These are phyloP conservation scores for Rhingia campestris DNA, from an alignment of 2,888 invertebrate genomes.

Conservation along the genomic window DNA sequence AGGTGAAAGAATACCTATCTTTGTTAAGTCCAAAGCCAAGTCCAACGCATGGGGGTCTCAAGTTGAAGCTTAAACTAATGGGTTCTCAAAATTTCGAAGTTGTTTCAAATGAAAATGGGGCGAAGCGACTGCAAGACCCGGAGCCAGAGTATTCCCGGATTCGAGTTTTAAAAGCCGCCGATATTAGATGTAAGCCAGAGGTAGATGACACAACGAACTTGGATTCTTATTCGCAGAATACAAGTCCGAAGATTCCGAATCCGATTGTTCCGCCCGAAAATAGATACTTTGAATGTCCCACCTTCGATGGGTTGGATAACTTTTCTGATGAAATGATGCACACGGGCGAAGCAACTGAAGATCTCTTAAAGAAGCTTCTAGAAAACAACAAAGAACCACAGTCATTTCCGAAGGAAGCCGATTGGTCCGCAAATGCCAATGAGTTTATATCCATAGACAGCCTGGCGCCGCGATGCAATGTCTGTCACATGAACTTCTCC, in stretches of 20 bases:
- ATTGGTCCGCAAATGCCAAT: constrained; percentile 79
- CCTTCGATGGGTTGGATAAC: constrained; percentile 75
- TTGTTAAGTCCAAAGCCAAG: constrained; percentile 38
- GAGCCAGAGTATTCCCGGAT: constrained; percentile 38
- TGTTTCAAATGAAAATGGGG: constrained; percentile 56
- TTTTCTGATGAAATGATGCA: constrained; percentile 72
- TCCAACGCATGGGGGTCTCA: constrained; percentile 70
- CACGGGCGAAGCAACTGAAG: constrained; percentile 74
- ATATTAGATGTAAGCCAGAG: constrained; percentile 73
- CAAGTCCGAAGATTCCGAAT: constrained; percentile 63
- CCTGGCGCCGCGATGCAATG: constrained; percentile 79
- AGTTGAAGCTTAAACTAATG: constrained; percentile 75
- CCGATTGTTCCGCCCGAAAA: constrained; percentile 64
- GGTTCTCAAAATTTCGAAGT: constrained; percentile 75
- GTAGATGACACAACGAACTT: constrained; percentile 2
- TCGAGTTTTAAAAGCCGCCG: constrained; percentile 73
- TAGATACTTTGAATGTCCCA: constrained; percentile 76
- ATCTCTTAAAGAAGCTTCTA: constrained; percentile 75
- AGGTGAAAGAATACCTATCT: constrained; percentile 65
- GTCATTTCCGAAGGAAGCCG: constrained; percentile 50
- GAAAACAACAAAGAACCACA: constrained; percentile 80
- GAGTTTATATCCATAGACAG: constrained; percentile 87
- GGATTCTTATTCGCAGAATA: constrained; percentile 63
- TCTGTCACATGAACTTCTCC: constrained; percentile 82
- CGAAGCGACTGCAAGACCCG: constrained; percentile 6